phyloP scores from a whole-genome alignment of 1,140 invertebrate genomes.

The Orchestia grillus region DNA sequence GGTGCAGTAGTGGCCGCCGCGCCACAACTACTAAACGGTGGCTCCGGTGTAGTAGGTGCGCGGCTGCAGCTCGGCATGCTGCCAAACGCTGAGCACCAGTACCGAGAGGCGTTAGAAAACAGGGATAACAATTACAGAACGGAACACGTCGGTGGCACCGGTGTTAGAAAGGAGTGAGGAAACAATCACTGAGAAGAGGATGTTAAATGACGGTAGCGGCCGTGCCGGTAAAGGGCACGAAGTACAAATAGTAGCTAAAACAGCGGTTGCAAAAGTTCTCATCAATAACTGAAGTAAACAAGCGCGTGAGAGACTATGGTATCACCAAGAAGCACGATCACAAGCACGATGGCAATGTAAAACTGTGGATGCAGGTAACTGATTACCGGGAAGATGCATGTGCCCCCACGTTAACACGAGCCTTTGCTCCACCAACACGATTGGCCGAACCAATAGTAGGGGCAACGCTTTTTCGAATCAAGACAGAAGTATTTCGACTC shows the following conservation, averaged over 20 bases:
- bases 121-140: not conserved
- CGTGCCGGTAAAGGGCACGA: not conserved
- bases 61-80: not conserved
- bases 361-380: too few species aligned
- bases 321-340: too few species aligned
- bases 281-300: not conserved
- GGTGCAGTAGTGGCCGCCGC: too few species aligned
- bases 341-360: too few species aligned
- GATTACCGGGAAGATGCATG: not conserved
- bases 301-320: not conserved
- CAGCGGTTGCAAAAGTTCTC: not conserved
- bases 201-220: not conserved
- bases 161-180: not conserved
- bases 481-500: not conserved
- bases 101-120: not conserved
- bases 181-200: not conserved
- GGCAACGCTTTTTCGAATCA: not conserved
- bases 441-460: not conserved
- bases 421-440: not conserved
- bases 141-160: not conserved
- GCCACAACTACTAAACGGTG: too few species aligned
- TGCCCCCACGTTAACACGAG: not conserved
- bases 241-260: not conserved
- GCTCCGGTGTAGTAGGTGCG: too few species aligned
- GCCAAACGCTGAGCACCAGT: not conserved